These are phyloP conservation scores for Anomalospiza imberbis DNA, from an alignment of 2,797 vertebrate genomes.

Conservation along the genomic window DNA sequence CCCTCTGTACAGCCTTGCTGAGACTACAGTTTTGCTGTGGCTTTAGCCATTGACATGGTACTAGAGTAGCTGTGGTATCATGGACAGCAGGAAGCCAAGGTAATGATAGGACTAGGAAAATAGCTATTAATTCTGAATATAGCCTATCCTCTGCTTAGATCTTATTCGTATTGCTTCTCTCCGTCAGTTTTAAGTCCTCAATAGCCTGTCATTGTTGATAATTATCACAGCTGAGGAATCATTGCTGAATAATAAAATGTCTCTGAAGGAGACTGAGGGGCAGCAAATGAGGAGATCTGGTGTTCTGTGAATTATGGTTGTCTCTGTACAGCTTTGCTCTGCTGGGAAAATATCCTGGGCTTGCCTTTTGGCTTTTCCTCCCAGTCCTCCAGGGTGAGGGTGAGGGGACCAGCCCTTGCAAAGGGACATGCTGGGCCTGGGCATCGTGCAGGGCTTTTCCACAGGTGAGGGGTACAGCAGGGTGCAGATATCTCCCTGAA, in stretches of 20 bases:
- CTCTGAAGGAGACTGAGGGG: neutral
- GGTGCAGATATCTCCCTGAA: neutral
- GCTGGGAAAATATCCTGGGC: neutral
- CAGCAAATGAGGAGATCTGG: neutral
- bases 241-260: neutral
- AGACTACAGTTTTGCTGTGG: neutral
- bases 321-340: neutral
- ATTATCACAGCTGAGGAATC: slow-evolving; percentile 25
- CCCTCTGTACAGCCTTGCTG: neutral
- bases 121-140: neutral
- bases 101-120: neutral
- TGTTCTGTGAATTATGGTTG: neutral
- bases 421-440: fast-evolving
- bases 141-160: neutral
- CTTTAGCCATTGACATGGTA: neutral
- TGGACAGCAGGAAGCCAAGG: neutral
- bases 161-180: neutral
- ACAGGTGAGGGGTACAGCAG: neutral
- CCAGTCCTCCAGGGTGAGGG: neutral
- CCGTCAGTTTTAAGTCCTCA: neutral
- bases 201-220: slow-evolving; percentile 9
- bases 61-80: neutral
- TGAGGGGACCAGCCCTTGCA: fast-evolving
- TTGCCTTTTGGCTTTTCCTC: neutral
- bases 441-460: neutral